Evolutionary conservation across 2,797 vertebrate species (phyloP), one percentile per base, ranked within the genome.

Genomic region (Danionella dracula): DNA sequence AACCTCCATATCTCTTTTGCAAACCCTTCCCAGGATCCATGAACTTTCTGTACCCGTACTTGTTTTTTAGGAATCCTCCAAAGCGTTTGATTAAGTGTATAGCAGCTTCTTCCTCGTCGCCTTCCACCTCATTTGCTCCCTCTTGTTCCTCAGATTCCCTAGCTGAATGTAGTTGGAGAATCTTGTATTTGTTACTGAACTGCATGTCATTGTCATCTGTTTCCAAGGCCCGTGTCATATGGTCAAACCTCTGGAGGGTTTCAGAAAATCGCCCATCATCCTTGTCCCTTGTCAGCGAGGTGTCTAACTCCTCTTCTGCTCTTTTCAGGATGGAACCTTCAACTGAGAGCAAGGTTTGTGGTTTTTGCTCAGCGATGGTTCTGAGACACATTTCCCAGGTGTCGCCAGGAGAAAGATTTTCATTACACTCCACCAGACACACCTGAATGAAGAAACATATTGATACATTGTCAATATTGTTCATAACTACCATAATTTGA

Each of bases 1-100:
- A 97, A 51, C 95, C 93, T 0, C 96, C 96, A 1, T 96, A 97
- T 17, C 96, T 82, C 83, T 99, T 99, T 88, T 99, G 94, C 78
- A 94, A 88, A 13, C 88, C 89, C 50, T 84, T 86, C 2, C 84
- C 82, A 0, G 91, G 89, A 38, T 85, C 86, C 6, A 88, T 78
- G 46, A 85, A 79, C 74, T 88, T 92, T 74, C 78, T 79, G 71
- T 89, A 91, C 65, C 88, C 81, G 0, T 90, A 89, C 35, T 84
- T 85, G 41, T 88, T 91, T 73, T 89, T 87, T 12, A 90, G 78
- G 27, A 92, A 92, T 15, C 89, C 85, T 0, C 86, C 89, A 8
- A 90, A 88, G 27, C 90, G 84, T 67, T 90, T 92, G 62, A 85
- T 85, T 61, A 93, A 58, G 37, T 83, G 84, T 63, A 89, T 59